Percentiles rank a stretch among this genome's conserved stretches.
phyloP scores from a whole-genome alignment of 2,797 vertebrate genomes.

The Gymnoscopelus braueri region DNA sequence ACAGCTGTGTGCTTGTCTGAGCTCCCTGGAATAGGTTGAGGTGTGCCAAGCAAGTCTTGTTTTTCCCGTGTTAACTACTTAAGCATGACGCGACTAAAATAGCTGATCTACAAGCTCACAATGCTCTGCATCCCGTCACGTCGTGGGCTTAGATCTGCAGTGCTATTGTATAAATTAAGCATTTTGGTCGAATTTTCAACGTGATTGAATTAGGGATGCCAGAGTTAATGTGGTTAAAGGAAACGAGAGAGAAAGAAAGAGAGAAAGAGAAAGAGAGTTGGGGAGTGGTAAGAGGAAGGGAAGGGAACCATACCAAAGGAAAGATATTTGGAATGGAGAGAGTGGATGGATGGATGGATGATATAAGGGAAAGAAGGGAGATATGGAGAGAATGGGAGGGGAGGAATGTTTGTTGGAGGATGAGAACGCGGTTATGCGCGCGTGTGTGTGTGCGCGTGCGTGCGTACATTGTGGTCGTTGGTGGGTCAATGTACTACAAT shows the following conservation, averaged over 20 bases:
- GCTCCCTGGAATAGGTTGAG: slow-evolving; percentile 6
- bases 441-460: not conserved
- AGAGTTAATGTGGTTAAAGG: too few species aligned
- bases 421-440: not conserved
- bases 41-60: slow-evolving; percentile 14
- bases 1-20: slow-evolving; percentile 4
- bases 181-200: too few species aligned
- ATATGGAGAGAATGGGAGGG: not conserved
- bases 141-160: too few species aligned
- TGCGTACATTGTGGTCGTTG: not conserved
- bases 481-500: not conserved
- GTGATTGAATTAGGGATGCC: too few species aligned
- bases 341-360: too few species aligned
- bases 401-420: not conserved
- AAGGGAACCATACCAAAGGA: too few species aligned
- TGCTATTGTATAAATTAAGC: too few species aligned
- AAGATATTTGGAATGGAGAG: too few species aligned
- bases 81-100: not conserved
- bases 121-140: too few species aligned
- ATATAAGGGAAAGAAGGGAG: not conserved
- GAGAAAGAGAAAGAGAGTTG: not conserved
- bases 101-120: too few species aligned
- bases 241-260: not conserved
- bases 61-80: slow-evolving; percentile 7
- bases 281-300: too few species aligned